Evolutionary conservation across 2,888 invertebrate genomes (phyloP).

Genomic region (Drosophila maculinotata): DNA sequence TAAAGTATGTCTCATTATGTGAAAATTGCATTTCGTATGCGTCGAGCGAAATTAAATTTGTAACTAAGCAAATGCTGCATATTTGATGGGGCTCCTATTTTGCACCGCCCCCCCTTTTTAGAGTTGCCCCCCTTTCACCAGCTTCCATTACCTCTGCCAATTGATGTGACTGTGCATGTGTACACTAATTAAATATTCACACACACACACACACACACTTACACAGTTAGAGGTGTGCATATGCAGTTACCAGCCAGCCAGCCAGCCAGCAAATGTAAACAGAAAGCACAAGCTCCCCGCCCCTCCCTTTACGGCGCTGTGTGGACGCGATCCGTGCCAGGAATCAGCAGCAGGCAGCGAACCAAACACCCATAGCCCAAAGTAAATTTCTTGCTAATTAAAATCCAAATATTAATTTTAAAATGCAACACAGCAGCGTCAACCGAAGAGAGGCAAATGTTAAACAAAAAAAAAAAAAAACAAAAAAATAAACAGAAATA

Average conservation of each 20-base stretch:
- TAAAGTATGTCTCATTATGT: slow-evolving; percentile 37
- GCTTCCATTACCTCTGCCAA: slow-evolving; percentile 4
- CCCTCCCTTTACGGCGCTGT: no score
- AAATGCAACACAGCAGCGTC: slow-evolving; percentile 61
- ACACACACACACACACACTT: slow-evolving; percentile 20
- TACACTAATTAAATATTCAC: slow-evolving; percentile 68
- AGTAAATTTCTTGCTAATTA: slow-evolving; percentile 78
- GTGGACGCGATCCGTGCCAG: no score
- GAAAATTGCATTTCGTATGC: slow-evolving; percentile 53
- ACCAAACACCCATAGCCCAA: slow-evolving; percentile 71
- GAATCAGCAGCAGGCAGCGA: no score
- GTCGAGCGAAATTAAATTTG: slow-evolving; percentile 67
- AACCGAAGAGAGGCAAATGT: no score
- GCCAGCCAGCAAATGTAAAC: slow-evolving; percentile 61
- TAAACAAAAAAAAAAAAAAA: background rate
- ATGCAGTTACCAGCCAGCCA: slow-evolving; percentile 45
- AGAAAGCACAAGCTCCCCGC: slow-evolving; percentile 31
- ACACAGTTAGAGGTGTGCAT: no score
- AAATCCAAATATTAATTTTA: slow-evolving; percentile 79
- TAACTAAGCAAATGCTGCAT: slow-evolving; percentile 75
- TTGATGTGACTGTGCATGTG: slow-evolving; percentile 53
- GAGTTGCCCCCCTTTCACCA: no score
- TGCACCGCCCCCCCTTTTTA: slow-evolving; percentile 1
- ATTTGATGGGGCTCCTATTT: slow-evolving; percentile 58
- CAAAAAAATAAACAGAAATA: background rate